phyloP scores from a whole-genome alignment of 2,888 invertebrate genomes.

The Pseudococcus jackbeardsleyi region DNA sequence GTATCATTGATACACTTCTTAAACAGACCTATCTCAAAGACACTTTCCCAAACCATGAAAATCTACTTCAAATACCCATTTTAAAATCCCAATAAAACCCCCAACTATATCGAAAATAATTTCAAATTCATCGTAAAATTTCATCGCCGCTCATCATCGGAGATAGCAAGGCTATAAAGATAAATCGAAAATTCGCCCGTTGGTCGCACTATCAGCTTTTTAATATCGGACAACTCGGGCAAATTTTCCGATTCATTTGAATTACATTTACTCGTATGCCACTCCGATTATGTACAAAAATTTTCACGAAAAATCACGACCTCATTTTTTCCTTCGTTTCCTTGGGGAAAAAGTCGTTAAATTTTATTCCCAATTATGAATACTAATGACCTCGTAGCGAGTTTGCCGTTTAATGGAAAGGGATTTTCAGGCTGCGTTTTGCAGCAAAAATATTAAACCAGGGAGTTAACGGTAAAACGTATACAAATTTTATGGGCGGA shows the following conservation, averaged over 20 bases:
- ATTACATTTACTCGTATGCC: neutral
- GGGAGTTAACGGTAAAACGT: neutral
- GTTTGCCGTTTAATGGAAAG: conserved; percentile 9
- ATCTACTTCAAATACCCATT: neutral
- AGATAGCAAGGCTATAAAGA: neutral
- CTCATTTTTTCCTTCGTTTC: conserved; percentile 14
- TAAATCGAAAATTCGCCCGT: neutral
- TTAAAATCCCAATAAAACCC: neutral
- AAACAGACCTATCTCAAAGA: too few relatives aligned
- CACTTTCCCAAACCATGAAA: too few relatives aligned
- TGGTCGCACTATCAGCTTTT: neutral
- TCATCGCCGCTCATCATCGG: neutral
- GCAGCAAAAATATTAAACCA: conserved; percentile 19
- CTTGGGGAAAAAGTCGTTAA: conserved; percentile 37
- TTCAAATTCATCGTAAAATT: neutral
- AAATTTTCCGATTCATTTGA: neutral
- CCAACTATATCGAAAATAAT: neutral
- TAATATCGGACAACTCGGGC: too few relatives aligned
- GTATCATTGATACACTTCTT: too few relatives aligned
- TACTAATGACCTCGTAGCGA: conserved; percentile 37
- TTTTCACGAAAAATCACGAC: conserved; percentile 13
- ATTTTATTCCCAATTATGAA: conserved; percentile 47
- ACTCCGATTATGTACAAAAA: neutral
- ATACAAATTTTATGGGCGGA: conserved; percentile 29
- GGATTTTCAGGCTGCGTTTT: neutral